Percentiles rank a stretch among this genome's conserved stretches.
Conservation (phyloP, 92 coral and sea anemone species). For the Siderastrea radians region DNA sequence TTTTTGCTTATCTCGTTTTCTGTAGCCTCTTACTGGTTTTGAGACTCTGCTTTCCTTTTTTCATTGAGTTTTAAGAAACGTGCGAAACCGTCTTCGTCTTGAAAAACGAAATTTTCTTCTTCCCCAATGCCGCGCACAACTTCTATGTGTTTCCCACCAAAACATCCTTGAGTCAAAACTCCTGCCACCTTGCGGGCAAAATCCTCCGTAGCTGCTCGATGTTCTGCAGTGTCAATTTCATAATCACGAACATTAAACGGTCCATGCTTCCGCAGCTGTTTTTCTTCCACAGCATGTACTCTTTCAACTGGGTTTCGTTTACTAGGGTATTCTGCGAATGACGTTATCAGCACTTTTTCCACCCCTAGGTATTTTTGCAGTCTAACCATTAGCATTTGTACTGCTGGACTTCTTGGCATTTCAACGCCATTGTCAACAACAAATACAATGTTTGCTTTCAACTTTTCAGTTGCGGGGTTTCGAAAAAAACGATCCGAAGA, state of each 20-base stretch:
- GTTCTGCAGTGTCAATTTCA: not conserved
- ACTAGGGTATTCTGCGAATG: slow-evolving; percentile 22
- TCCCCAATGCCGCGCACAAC: slow-evolving; percentile 47
- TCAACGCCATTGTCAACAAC: slow-evolving; percentile 17
- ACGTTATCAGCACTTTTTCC: not conserved
- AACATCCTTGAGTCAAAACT: not conserved
- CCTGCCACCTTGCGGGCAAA: not conserved
- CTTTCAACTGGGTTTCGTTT: slow-evolving; percentile 1
- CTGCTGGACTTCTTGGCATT: slow-evolving; percentile 2
- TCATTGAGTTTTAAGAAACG: slow-evolving; percentile 40
- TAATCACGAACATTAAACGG: not conserved
- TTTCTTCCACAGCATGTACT: slow-evolving; percentile 4
- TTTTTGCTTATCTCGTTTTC: not conserved
- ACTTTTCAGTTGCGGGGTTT: not conserved
- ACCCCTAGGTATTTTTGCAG: not conserved
- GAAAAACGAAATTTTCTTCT: slow-evolving; percentile 38
- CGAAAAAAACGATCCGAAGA: slow-evolving; percentile 16
- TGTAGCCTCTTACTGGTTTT: slow-evolving; percentile 19
- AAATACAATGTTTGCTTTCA: not conserved
- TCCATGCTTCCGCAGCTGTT: slow-evolving; percentile 1
- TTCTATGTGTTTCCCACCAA: not conserved
- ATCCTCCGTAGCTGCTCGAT: not conserved
- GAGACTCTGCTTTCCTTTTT: slow-evolving; percentile 34
- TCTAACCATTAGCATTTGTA: not conserved
- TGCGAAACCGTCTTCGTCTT: slow-evolving; percentile 58